Percentiles rank a stretch among this genome's conserved stretches.
Conservation (phyloP, 2,113 vertebrate genomes). For the Cromileptes altivelis region DNA sequence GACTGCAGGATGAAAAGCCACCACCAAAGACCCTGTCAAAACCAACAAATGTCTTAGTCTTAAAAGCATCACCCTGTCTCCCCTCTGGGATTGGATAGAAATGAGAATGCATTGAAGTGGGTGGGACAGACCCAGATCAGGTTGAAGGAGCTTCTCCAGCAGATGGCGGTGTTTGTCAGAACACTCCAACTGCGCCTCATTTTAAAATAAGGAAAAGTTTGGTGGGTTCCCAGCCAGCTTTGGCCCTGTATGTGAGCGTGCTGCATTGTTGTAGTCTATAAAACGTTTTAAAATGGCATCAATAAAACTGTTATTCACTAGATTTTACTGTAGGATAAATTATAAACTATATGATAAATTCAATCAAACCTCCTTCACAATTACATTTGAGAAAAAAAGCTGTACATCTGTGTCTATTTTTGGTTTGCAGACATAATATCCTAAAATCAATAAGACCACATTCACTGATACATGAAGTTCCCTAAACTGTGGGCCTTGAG, state of each 20-base stretch:
- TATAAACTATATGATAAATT: neutral
- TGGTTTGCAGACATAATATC: neutral
- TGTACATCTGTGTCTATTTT: neutral
- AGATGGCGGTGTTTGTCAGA: conserved; percentile 46
- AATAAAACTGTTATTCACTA: neutral
- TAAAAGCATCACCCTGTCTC: conserved; percentile 37
- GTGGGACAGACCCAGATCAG: neutral
- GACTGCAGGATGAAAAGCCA: neutral
- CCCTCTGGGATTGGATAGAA: conserved; percentile 60
- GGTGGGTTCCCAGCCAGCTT: neutral
- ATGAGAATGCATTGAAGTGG: neutral
- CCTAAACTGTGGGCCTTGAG: neutral
- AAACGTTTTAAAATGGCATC: neutral
- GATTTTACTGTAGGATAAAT: neutral
- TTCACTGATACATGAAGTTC: neutral
- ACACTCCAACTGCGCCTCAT: too few relatives aligned
- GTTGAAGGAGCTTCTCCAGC: conserved; percentile 8
- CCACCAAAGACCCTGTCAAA: rapidly evolving
- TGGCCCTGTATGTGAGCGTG: neutral
- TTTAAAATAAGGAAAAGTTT: neutral
- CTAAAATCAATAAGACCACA: neutral
- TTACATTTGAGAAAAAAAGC: neutral
- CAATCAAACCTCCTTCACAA: neutral
- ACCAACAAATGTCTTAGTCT: rapidly evolving
- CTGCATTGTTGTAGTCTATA: neutral